phyloP scores from a whole-genome alignment of 2,797 vertebrate species.

The Rhinophrynus dorsalis region DNA sequence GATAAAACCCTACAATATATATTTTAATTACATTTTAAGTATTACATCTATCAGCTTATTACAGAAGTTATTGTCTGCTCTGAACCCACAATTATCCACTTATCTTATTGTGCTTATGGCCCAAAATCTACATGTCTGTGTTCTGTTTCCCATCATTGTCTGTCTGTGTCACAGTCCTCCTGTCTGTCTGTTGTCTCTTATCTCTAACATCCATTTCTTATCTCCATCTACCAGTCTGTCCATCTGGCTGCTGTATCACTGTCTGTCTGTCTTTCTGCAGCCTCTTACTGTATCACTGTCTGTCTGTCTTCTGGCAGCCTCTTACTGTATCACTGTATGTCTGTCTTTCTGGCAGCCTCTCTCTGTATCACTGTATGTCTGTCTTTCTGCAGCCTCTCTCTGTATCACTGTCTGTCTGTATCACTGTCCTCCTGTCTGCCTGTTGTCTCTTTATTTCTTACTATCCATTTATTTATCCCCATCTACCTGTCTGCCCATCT shows the following conservation, averaged over 20 bases:
- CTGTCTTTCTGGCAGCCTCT: not conserved
- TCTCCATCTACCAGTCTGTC: not conserved
- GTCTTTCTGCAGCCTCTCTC: not conserved
- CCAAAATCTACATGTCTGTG: too few species aligned
- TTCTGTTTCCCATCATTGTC: not conserved
- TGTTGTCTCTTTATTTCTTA: too few species aligned
- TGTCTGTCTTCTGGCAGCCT: not conserved
- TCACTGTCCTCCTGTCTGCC: not conserved
- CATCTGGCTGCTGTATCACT: not conserved
- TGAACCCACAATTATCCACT: not conserved
- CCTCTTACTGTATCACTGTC: not conserved
- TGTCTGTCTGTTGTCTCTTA: not conserved
- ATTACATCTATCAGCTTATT: too few species aligned
- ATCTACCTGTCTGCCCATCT: too few species aligned
- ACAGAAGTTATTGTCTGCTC: too few species aligned
- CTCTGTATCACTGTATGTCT: not conserved
- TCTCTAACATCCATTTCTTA: not conserved
- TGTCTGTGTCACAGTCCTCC: not conserved
- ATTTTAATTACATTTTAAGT: too few species aligned
- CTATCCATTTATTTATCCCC: too few species aligned
- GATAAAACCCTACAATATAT: too few species aligned
- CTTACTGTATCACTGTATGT: not conserved
- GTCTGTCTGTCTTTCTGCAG: not conserved
- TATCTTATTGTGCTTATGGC: too few species aligned
- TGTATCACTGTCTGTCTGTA: not conserved